A percentile compares a stretch with the other conserved stretches of the same genome.
These are phyloP conservation scores for Sebastes diaconus DNA, from an alignment of 2,797 vertebrate species.

Conservation along the genomic window DNA sequence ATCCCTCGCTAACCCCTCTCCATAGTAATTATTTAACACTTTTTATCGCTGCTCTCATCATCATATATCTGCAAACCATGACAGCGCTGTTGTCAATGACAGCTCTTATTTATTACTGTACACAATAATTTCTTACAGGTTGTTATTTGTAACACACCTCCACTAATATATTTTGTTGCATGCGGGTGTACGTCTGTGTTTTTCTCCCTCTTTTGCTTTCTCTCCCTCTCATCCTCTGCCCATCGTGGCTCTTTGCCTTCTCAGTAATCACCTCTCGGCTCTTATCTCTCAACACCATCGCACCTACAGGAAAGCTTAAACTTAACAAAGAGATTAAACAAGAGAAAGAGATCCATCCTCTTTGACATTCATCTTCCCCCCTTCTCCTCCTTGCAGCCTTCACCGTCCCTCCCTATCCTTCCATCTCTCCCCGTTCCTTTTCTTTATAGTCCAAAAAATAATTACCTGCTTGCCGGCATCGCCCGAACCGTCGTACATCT, in stretches of 20 bases:
- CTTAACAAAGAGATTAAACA: slow-evolving; percentile 37
- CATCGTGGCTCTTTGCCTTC: not conserved
- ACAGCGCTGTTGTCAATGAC: not conserved
- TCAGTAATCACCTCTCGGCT: slow-evolving; percentile 25
- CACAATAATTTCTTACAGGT: not conserved
- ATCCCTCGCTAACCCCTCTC: not conserved
- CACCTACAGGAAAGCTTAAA: slow-evolving; percentile 11
- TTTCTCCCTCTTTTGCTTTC: not conserved
- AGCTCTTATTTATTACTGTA: not conserved
- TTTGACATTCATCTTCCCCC: not conserved
- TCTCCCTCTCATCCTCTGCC: not conserved
- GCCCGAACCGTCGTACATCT: not conserved
- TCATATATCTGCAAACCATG: not conserved
- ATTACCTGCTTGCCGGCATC: slow-evolving; percentile 23
- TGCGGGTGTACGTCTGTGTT: not conserved
- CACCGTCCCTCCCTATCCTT: not conserved
- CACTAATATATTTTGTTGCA: not conserved
- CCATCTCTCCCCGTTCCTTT: not conserved
- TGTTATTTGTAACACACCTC: not conserved
- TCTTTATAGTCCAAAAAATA: slow-evolving; percentile 35
- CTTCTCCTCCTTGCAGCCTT: not conserved
- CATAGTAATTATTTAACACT: not conserved
- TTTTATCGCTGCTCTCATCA: not conserved
- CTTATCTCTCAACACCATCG: slow-evolving; percentile 40
- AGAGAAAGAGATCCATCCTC: not conserved